Base-by-base conservation (phyloP, 1,140 invertebrate species). In the Drosophila neocordata region DNA sequence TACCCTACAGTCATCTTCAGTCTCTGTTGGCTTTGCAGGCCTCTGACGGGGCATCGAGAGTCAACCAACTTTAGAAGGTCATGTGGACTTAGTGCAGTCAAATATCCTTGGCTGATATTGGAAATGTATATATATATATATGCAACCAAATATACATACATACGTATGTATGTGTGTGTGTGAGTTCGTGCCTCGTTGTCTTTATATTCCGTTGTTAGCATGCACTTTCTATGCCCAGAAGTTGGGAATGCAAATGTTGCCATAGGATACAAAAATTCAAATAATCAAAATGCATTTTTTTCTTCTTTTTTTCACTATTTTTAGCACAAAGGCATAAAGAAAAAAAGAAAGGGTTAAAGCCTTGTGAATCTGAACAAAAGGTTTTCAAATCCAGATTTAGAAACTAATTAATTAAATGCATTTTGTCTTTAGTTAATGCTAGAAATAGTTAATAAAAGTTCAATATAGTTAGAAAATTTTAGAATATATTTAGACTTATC, bases 21-120 rank as follows among this genome's bases (percentile, higher is more conserved):
- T n/a, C 53, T 13, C 61, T 44, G 38, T 18, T 11, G 22, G 34
- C 38, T 69, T 62, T 75, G 73, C 74, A 65, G 73, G 63, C 71
- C 34, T 61, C 20, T 62, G 71, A 48, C 74, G 59, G 38, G 57
- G 64, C 56, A 67, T 61, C 81, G 64, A 62, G 82, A 90, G 88
- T 90, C 88, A 90, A 90, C 77, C 88, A 90, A 90, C 88, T 90
- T 84, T 90, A 67, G 88, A 90, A 90, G 88, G 88, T 90, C 87
- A 90, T 80, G 73, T 90, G 78, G 82, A 77, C 82, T 80, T 72
- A 83, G 73, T 65, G 76, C 87, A 78, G 82, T 72, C 79, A 63
- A 84, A 87, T 87, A 89, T 90, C 87, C 87, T 89, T 89, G 87
- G 79, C 77, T 83, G 69, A 69, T 89, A 83, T 88, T 88, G 82